Conservation (phyloP, 2,113 vertebrate genomes). For the Hemiscyllium ocellatum region DNA sequence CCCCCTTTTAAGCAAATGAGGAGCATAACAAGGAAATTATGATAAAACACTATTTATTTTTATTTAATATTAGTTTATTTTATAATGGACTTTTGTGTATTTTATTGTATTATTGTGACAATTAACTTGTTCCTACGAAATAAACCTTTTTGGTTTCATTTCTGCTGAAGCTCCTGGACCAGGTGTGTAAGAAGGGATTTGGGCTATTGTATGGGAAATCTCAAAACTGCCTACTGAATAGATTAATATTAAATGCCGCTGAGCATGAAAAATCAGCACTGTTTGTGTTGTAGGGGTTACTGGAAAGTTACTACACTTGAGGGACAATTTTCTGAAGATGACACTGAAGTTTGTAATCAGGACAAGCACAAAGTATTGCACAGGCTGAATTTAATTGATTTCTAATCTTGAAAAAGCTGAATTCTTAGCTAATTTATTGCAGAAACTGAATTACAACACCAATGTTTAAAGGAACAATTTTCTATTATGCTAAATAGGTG, state of each 20-base stretch:
- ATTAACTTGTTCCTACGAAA: not conserved
- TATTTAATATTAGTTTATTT: not conserved
- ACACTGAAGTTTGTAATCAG: constrained; percentile 2
- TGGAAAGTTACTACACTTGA: not conserved
- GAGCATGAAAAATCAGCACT: not conserved
- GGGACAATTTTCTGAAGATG: not conserved
- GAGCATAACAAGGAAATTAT: not conserved
- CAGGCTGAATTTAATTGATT: not conserved
- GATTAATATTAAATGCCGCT: not conserved
- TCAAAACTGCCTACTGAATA: not conserved
- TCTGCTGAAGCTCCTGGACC: not conserved
- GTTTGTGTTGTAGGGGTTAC: not conserved
- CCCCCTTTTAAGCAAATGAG: not conserved
- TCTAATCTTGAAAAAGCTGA: not conserved
- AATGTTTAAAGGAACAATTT: not conserved
- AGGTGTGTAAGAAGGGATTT: not conserved
- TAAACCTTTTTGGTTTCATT: not conserved
- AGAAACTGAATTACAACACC: not conserved
- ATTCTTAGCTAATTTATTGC: not conserved
- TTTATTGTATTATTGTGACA: not conserved
- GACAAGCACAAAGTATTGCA: not conserved
- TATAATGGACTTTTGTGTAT: not conserved
- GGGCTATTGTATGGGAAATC: not conserved
- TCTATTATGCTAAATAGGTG: not conserved
- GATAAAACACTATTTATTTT: not conserved